Evolutionary conservation across 2,888 invertebrate genomes (phyloP), one percentile per base, ranked within the genome.

Genomic region (Erebia ligea): DNA sequence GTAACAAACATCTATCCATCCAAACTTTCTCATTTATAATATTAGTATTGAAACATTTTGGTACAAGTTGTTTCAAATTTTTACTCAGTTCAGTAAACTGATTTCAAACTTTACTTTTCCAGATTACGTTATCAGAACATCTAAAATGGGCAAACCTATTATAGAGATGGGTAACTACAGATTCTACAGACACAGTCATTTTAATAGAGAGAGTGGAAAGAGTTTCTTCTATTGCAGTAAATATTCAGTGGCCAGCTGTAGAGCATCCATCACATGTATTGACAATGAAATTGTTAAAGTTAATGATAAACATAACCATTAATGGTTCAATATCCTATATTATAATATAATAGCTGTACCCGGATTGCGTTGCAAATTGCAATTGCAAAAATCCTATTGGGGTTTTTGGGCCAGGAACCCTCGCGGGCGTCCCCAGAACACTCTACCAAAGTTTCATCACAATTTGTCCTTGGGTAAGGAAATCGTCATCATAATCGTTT

Each of bases 161-260:
- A 71, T 76, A 15, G 68, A 75, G 62, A 65, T 74, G 17, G 78
- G 77, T 17, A 34, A 15, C 0, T 75, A 77, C 59, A 71, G 77
- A n/a, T 80, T 73, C 52, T 71, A 73, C 72, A 81, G 79, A 63
- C 84, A 82, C 63, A 82, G 83, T 57, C 74, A 78, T n/a, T 80
- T 21, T 21, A 62, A 48, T 0, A 62, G 21, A 15, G 11, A 21
- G 6, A 48, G 19, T 19, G 48, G 21, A 13, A 62, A 62, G 21
- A 62, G 62, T 21, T 21, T 62, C 3, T 62, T 62, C 62, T 62
- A 62, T 48, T 62, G 62, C 48, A 62, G 62, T 11, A 19, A 48
- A 45, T 62, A 62, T 48, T 42, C 61, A 40, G 2, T 40, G 1
- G 19, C 9, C 2, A 21, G 62, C 21, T 62, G 62, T 8, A 4